A percentile compares a stretch with the other conserved stretches of the same genome.
Evolutionary conservation across 2,113 vertebrate species (phyloP).

Genomic region (Phainopepla nitens): DNA sequence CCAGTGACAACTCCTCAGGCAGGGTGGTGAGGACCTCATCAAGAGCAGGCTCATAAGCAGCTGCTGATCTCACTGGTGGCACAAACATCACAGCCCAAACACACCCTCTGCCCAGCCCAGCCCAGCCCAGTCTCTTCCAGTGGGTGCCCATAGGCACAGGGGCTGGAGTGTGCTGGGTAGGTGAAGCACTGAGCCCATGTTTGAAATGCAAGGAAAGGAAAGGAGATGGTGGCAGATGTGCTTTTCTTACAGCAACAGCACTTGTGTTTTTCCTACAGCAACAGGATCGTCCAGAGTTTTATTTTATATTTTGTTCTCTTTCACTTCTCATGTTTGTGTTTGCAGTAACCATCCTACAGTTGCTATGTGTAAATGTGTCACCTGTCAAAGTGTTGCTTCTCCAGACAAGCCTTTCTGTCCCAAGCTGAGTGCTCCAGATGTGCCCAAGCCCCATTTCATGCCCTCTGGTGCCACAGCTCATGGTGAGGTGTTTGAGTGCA

Average conservation of each 20-base stretch:
- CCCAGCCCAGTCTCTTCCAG: neutral
- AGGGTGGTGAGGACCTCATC: neutral
- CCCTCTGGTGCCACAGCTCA: neutral
- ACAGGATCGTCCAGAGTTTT: neutral
- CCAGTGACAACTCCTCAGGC: neutral
- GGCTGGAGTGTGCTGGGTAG: too few species aligned
- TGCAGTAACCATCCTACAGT: neutral
- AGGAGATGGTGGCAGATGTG: rapidly evolving
- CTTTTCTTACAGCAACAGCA: neutral
- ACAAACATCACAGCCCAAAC: neutral
- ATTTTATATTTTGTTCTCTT: neutral
- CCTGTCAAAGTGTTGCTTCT: neutral
- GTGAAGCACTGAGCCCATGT: rapidly evolving
- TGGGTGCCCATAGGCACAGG: rapidly evolving
- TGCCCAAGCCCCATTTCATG: rapidly evolving
- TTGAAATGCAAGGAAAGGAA: neutral
- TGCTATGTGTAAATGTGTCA: neutral
- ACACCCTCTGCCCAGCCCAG: neutral
- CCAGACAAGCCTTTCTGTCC: neutral
- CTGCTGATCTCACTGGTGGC: neutral
- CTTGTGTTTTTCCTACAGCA: neutral
- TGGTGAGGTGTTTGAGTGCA: neutral
- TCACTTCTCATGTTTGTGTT: neutral
- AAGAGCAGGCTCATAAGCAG: neutral
- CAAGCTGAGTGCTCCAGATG: neutral